phyloP scores from a whole-genome alignment of 2,888 invertebrate genomes.

The Agrypnus murinus region DNA sequence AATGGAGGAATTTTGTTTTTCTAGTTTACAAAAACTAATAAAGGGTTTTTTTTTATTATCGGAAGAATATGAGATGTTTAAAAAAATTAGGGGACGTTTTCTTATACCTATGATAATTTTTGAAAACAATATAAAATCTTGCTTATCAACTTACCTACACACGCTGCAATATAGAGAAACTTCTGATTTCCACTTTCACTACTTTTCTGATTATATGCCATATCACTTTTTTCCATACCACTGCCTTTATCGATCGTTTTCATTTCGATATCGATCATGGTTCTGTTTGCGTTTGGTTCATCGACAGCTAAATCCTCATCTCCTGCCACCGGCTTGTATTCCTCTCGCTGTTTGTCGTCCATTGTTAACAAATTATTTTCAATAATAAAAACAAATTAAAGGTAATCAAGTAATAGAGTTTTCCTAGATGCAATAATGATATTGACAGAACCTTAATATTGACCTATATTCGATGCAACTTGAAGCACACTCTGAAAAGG shows the following conservation, averaged over 20 bases:
- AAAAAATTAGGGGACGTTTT: too few relatives aligned
- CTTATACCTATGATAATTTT: too few relatives aligned
- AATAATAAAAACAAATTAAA: neutral
- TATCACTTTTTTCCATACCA: slow-evolving; percentile 3
- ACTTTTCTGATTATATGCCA: slow-evolving; percentile 11
- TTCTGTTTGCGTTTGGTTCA: slow-evolving; percentile 1
- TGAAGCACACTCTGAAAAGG: neutral
- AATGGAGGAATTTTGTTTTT: too few relatives aligned
- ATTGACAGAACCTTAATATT: too few relatives aligned
- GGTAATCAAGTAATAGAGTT: neutral
- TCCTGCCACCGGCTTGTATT: slow-evolving; percentile 37
- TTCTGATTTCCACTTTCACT: slow-evolving; percentile 49
- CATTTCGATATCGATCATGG: slow-evolving; percentile 35
- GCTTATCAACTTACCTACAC: slow-evolving; percentile 59
- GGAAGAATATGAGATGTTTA: too few relatives aligned
- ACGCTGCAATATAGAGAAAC: slow-evolving; percentile 50
- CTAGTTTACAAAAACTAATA: too few relatives aligned
- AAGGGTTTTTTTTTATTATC: too few relatives aligned
- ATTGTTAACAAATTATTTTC: slow-evolving; percentile 34
- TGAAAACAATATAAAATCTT: too few relatives aligned
- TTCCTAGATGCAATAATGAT: neutral
- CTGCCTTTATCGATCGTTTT: slow-evolving; percentile 12
- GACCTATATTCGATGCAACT: slow-evolving; percentile 19
- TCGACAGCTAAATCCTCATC: slow-evolving; percentile 36
- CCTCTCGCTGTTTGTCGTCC: slow-evolving; percentile 34